phyloP scores from a whole-genome alignment of 2,888 invertebrate species.

The Balanococcus diminutus region DNA sequence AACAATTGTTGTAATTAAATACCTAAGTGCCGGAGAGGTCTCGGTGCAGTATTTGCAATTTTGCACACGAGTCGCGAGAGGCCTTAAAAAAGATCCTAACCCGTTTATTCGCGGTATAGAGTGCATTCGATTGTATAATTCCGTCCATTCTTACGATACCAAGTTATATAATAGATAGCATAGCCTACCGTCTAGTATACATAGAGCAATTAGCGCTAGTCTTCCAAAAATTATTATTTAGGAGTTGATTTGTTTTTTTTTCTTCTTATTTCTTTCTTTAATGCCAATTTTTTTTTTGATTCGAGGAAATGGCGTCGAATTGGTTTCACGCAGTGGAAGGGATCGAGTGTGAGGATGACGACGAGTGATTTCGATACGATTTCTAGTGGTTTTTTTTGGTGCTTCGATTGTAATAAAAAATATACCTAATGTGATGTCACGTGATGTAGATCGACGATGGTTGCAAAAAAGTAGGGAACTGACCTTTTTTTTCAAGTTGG shows the following conservation, averaged over 20 bases:
- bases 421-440: neutral
- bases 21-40: neutral
- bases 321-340: neutral
- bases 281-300: neutral
- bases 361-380: neutral
- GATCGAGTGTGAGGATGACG: neutral
- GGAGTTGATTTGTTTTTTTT: neutral
- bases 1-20: neutral
- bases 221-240: slow-evolving; percentile 39
- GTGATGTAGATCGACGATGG: neutral
- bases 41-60: neutral
- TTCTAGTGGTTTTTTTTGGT: no score
- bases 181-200: neutral
- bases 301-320: neutral
- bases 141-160: slow-evolving; percentile 49
- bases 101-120: slow-evolving; percentile 22
- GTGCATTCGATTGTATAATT: slow-evolving; percentile 49
- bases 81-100: slow-evolving; percentile 1
- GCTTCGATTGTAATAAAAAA: no score
- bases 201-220: slow-evolving; percentile 44
- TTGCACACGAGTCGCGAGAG: neutral
- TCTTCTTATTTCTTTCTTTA: neutral
- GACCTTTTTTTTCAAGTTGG: neutral
- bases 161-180: neutral
- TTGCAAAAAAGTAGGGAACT: neutral